Percentiles rank a stretch among this genome's conserved stretches.
phyloP scores from a whole-genome alignment of 2,113 vertebrate species.

The Tychaedon coryphoeus region DNA sequence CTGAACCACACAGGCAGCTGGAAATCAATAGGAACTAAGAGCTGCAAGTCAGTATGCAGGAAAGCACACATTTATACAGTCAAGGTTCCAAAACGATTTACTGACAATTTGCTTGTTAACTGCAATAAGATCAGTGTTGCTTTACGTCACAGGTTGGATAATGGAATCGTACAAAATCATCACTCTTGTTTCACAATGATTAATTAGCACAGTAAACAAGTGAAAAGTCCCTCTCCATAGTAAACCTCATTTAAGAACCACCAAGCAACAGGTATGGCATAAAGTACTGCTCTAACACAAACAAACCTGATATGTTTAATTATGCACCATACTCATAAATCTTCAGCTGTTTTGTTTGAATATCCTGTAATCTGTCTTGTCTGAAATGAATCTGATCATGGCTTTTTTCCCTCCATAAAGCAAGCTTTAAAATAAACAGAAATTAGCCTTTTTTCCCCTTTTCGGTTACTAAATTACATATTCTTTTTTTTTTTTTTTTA shows the following conservation, averaged over 20 bases:
- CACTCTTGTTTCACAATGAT: neutral
- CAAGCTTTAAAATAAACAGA: neutral
- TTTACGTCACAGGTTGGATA: neutral
- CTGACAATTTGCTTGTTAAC: neutral
- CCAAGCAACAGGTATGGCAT: neutral
- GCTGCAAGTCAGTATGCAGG: neutral
- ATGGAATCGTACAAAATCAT: neutral
- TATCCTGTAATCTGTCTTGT: neutral
- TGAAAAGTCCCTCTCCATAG: neutral
- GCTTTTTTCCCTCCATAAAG: neutral
- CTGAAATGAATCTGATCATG: neutral
- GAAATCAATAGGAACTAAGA: neutral
- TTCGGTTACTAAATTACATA: neutral
- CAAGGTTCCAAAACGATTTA: neutral
- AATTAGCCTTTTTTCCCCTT: neutral
- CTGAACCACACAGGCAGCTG: neutral
- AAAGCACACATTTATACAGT: neutral
- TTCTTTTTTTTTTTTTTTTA: rapidly evolving
- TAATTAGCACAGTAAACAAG: neutral
- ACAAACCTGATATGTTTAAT: neutral
- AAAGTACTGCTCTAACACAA: neutral
- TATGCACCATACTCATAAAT: neutral
- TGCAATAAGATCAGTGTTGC: neutral
- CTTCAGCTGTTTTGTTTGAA: neutral
- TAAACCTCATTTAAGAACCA: neutral